These are phyloP conservation scores for Emydoidea blandingii DNA, from an alignment of 2,797 vertebrate species.

Conservation along the genomic window DNA sequence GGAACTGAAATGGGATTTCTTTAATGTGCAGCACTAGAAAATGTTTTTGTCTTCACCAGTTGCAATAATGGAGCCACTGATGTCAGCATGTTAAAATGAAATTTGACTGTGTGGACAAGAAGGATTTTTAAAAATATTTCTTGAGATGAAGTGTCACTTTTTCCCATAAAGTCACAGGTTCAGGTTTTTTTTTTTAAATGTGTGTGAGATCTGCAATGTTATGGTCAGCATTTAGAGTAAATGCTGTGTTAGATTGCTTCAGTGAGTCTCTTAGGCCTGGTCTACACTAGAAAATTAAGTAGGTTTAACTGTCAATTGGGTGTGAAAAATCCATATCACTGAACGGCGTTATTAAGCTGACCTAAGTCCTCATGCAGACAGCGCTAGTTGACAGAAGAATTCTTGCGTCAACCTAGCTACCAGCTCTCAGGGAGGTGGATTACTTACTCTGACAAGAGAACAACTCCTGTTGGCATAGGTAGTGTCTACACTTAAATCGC, in stretches of 20 bases:
- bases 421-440: neutral
- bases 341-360: neutral
- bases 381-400: neutral
- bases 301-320: neutral
- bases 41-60: neutral
- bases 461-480: neutral
- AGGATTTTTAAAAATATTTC: neutral
- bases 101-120: neutral
- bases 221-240: neutral
- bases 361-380: neutral
- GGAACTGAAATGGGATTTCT: neutral
- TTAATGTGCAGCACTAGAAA: neutral
- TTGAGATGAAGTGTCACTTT: neutral
- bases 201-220: neutral
- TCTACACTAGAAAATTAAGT: neutral
- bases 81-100: neutral
- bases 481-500: neutral
- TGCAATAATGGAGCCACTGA: neutral
- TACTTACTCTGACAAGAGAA: neutral
- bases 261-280: neutral
- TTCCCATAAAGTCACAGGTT: neutral
- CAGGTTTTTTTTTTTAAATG: neutral
- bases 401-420: neutral
- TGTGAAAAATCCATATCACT: neutral
- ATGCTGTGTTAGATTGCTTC: neutral